Evolutionary conservation across 2,888 invertebrate genomes (phyloP).

Genomic region (Sipha maydis): DNA sequence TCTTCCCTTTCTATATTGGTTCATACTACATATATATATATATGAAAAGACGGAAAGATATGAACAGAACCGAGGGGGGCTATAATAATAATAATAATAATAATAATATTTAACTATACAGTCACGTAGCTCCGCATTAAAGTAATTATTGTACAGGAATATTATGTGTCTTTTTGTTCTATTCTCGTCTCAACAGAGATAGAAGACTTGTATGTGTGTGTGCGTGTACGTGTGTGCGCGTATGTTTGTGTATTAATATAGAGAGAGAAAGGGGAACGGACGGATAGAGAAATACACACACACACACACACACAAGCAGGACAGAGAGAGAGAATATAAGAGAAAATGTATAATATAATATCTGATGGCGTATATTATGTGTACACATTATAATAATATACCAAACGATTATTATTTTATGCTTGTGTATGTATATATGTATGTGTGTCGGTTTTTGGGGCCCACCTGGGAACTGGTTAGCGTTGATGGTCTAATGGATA

Average conservation of each 20-base stretch:
- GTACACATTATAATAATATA: constrained; percentile 61
- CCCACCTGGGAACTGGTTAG: constrained; percentile 62
- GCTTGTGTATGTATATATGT: constrained; percentile 12
- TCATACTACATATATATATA: constrained; percentile 5
- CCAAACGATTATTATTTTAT: constrained; percentile 57
- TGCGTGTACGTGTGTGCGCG: background rate
- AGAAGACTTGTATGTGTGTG: constrained; percentile 7
- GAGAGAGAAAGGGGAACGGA: background rate
- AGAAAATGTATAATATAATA: constrained; percentile 56
- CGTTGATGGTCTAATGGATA: constrained; percentile 61
- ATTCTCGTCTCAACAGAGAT: constrained; percentile 45
- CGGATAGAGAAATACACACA: background rate
- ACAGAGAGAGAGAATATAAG: constrained; percentile 17
- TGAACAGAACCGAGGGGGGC: constrained; percentile 50
- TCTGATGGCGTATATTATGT: constrained; percentile 57
- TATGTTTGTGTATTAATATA: background rate
- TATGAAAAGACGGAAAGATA: constrained; percentile 42
- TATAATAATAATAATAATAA: constrained; percentile 55
- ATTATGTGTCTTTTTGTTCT: constrained; percentile 60
- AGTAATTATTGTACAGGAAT: constrained; percentile 59
- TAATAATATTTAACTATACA: constrained; percentile 62
- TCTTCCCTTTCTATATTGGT: constrained; percentile 38
- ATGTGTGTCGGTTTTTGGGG: constrained; percentile 54
- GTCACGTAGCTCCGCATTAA: constrained; percentile 56
- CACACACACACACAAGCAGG: too few species aligned